phyloP scores from a whole-genome alignment of 2,113 vertebrate genomes.

The Apistogramma diplotaenia region DNA sequence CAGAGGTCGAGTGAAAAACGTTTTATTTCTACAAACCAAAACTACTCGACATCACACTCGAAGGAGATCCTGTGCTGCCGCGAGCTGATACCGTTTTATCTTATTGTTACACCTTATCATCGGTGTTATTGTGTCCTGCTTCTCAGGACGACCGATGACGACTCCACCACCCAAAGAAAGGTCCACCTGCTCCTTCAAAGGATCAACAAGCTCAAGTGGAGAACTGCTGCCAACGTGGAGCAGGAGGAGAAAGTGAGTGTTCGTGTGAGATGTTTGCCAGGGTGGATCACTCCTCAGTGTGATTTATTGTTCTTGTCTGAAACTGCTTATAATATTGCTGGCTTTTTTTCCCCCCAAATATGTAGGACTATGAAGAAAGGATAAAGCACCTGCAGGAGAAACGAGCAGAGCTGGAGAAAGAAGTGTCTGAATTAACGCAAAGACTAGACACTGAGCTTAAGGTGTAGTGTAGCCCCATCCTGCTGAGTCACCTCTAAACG shows the following conservation, averaged over 20 bases:
- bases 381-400: slow-evolving; percentile 80
- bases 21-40: background rate
- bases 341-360: background rate
- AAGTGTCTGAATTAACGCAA: slow-evolving; percentile 81
- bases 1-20: background rate
- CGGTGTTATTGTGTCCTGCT: background rate
- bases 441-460: slow-evolving; percentile 83
- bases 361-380: slow-evolving; percentile 69
- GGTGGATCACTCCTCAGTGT: background rate
- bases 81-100: background rate
- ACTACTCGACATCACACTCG: background rate
- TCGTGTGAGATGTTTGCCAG: slow-evolving; percentile 4
- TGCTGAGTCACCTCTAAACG: background rate
- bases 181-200: slow-evolving; percentile 91
- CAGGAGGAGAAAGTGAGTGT: slow-evolving; percentile 71
- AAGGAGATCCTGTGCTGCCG: background rate
- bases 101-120: background rate
- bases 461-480: slow-evolving; percentile 70
- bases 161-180: slow-evolving; percentile 86
- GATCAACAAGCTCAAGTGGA: slow-evolving; percentile 91
- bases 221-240: slow-evolving; percentile 80
- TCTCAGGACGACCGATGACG: slow-evolving; percentile 87
- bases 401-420: slow-evolving; percentile 79
- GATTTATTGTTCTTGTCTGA: background rate
- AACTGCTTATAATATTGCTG: background rate